These are phyloP conservation scores for Trissolcus basalis DNA, from an alignment of 1,140 invertebrate species.

Conservation along the genomic window DNA sequence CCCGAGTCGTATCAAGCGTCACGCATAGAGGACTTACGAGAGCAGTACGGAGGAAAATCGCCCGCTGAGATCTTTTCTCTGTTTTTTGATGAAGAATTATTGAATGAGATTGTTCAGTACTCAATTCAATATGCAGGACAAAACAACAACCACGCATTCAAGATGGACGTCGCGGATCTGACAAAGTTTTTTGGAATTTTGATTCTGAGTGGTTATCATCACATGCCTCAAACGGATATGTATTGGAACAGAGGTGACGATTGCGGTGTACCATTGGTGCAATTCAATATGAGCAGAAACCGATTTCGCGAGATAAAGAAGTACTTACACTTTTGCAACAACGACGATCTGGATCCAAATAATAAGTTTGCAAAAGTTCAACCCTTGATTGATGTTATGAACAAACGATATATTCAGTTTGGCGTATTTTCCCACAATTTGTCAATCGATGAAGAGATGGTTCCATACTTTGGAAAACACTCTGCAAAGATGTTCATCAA, in stretches of 20 bases:
- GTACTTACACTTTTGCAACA: slow-evolving; percentile 61
- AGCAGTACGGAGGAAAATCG: background rate
- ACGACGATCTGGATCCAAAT: slow-evolving; percentile 60
- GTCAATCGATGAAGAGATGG: slow-evolving; percentile 76
- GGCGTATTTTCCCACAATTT: slow-evolving; percentile 67
- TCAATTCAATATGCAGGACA: background rate
- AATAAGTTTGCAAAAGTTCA: slow-evolving; percentile 65
- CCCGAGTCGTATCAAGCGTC: background rate
- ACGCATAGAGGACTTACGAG: background rate
- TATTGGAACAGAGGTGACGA: slow-evolving; percentile 11
- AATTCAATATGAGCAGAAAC: slow-evolving; percentile 2
- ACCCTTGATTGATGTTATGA: slow-evolving; percentile 50
- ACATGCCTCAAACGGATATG: background rate
- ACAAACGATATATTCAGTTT: slow-evolving; percentile 67
- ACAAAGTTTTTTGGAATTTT: slow-evolving; percentile 3
- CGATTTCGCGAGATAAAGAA: slow-evolving; percentile 14
- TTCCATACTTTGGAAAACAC: slow-evolving; percentile 76
- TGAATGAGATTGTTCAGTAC: background rate
- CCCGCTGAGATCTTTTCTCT: too few species aligned
- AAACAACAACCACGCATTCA: slow-evolving; percentile 1
- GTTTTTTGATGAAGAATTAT: too few species aligned
- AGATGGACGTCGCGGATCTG: background rate
- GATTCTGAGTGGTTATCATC: slow-evolving; percentile 8
- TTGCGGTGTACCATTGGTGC: background rate
- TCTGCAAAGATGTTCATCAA: slow-evolving; percentile 73